Base-by-base conservation (phyloP, 2,113 vertebrate genomes). In the Pachycephala philippinensis region DNA sequence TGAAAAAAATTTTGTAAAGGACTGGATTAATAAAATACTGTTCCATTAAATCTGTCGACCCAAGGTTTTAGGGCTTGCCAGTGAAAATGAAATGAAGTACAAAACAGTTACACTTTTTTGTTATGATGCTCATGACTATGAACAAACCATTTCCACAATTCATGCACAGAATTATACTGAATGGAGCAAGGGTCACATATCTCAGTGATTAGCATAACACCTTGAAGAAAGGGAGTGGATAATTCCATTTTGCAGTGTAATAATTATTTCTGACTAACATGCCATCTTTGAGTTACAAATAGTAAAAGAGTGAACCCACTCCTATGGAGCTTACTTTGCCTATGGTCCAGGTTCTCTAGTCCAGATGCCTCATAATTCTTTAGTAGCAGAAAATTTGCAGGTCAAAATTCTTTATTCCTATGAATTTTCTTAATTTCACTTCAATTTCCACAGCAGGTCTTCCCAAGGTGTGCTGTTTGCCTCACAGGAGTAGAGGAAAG, bases 251-350 rank as follows among this genome's bases (percentile, higher is more conserved):
- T 87, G n/a, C 9, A 53, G 7, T 64, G 17, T 66, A 63, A 66
- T 18, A 17, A 37, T 79, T 66, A 44, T 63, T 66, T 84, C 30
- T 75, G 27, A 75, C 33, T 75, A 22, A 13, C 31, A 15, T 52
- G 30, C 24, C 17, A 59, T n/a, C 19, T 86, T 69, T 61, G 53
- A 72, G 7, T 49, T 56, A 49, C 45, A 86, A 37, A 37, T 13
- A 57, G 22, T 17, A 37, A n/a, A 65, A 92, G 52, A 26, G 22
- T 83, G 50, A 52, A 70, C 30, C 20, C 11, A 33, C 3, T 5
- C 6, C 40, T 60, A 6, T 0, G 0, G 26, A 81, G 13, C 61
- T 84, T 22, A n/a, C n/a, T 69, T 22, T 44, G 28, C 28, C 5
- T 16, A 85, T 28, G 18, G 21, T 8, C 11, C 52, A 56, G 49